Base-by-base conservation (phyloP, 1,140 invertebrate species). In the Matsumurasca onukii region DNA sequence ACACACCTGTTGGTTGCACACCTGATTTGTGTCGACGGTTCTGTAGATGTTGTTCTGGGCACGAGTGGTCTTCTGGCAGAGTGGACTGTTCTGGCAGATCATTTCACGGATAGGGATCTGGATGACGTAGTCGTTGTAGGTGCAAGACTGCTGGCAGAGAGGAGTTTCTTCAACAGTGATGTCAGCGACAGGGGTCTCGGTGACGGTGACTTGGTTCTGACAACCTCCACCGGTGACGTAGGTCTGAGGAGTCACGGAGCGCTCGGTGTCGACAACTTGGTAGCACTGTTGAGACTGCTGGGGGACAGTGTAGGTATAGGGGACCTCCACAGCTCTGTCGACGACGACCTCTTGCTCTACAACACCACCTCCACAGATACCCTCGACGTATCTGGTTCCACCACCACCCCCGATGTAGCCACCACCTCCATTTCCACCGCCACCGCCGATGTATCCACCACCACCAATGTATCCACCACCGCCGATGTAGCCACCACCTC, bases 61-160 rank as follows among this genome's bases (percentile, higher is more conserved):
- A 22, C 24, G 15, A 27, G 24, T 24, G 25, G 22, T 59, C 55
- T 59, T 59, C 55, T 59, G 25, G 55, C 55, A 59, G 24, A 59
- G 55, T 22, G 55, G 55, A 29, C 9, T 3, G 55, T 24, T 27
- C 3, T 22, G 25, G 55, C 55, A 59, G 22, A 27, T 59, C 24
- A 27, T 59, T 24, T 59, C 55, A 13, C 25, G 24, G 25, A 59
- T 59, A 27, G 55, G 55, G 55, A 59, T 59, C 55, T 59, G 55
- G 55, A 59, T 59, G 55, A 29, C 5, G 55, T 59, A 59, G 24
- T 59, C 55, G 25, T 5, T 59, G 55, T 22, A 27, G 22, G 55
- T 59, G 55, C 55, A 59, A 12, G 55, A 27, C 55, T 59, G 25
- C 55, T 59, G 25, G 55, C 55, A 59, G 15, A 59, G 55, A 27